A percentile compares a stretch with the other conserved stretches of the same genome.
Evolutionary conservation across 2,888 invertebrate genomes (phyloP).

Genomic region (Tetragonula carbonaria): DNA sequence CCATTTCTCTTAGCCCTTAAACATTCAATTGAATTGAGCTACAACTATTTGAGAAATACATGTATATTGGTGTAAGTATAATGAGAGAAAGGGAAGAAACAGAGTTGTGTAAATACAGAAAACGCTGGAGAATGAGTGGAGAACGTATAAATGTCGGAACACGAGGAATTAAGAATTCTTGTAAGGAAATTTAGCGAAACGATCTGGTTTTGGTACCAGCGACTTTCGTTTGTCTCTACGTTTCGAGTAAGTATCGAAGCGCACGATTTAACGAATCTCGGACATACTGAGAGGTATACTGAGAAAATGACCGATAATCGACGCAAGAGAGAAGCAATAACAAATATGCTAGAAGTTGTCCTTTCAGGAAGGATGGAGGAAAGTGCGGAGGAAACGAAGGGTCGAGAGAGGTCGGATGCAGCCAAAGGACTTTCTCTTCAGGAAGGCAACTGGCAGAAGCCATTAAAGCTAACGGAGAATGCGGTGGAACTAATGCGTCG

Average conservation of each 20-base stretch:
- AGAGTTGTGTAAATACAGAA: background rate
- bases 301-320: constrained; percentile 31
- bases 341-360: constrained; percentile 26
- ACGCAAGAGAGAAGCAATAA: constrained; percentile 11
- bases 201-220: background rate
- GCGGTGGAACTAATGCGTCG: constrained; percentile 57
- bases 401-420: background rate
- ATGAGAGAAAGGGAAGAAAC: background rate
- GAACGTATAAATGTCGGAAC: background rate
- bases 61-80: background rate
- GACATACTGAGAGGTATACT: background rate
- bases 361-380: background rate
- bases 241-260: background rate
- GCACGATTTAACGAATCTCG: background rate
- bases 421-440: constrained; percentile 17
- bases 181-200: background rate
- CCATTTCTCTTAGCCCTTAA: constrained; percentile 26
- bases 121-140: background rate
- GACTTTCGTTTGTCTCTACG: background rate
- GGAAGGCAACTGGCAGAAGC: constrained; percentile 43
- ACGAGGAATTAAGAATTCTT: background rate
- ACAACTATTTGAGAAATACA: constrained; percentile 22
- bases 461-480: constrained; percentile 54
- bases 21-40: constrained; percentile 53
- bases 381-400: background rate